Percentiles rank a stretch among this genome's conserved stretches.
Conservation (phyloP, 1,140 invertebrate genomes). For the Nasonia giraulti region DNA sequence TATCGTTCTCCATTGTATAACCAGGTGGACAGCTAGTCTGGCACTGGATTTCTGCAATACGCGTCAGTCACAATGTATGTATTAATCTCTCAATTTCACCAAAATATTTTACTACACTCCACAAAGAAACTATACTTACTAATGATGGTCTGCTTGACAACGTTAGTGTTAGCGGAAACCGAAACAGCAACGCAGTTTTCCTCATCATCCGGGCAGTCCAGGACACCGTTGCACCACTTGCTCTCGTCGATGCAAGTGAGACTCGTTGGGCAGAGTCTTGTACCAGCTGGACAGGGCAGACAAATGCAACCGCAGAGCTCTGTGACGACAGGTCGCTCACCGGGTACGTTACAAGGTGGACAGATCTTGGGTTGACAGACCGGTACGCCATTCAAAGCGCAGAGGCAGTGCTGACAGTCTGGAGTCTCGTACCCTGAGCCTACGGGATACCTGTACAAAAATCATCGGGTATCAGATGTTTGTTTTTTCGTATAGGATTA, state of each 20-base stretch:
- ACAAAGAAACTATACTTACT: slow-evolving; percentile 1
- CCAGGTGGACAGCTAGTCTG: slow-evolving; percentile 39
- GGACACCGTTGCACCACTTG: slow-evolving; percentile 87
- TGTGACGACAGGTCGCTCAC: slow-evolving; percentile 73
- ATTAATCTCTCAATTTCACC: neutral
- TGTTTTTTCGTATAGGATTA: neutral
- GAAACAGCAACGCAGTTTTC: slow-evolving; percentile 76
- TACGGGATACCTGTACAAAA: slow-evolving; percentile 78
- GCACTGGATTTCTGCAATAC: slow-evolving; percentile 30
- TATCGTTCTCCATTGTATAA: neutral
- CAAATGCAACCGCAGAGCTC: slow-evolving; percentile 84
- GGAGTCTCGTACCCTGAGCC: slow-evolving; percentile 80
- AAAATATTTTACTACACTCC: neutral
- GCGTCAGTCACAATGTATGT: neutral
- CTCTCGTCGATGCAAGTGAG: slow-evolving; percentile 83
- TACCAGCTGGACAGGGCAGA: slow-evolving; percentile 80
- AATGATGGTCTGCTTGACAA: slow-evolving; percentile 13
- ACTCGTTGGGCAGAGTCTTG: slow-evolving; percentile 83
- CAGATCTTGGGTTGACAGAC: slow-evolving; percentile 82
- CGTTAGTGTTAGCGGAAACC: slow-evolving; percentile 16
- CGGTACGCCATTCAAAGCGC: slow-evolving; percentile 81
- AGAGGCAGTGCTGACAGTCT: slow-evolving; percentile 85
- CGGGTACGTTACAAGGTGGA: slow-evolving; percentile 77
- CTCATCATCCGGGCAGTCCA: slow-evolving; percentile 91
- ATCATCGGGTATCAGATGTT: neutral